Percentiles rank a stretch among this genome's conserved stretches.
phyloP scores from a whole-genome alignment of 2,888 invertebrate species.

The Diarsia dahlii region DNA sequence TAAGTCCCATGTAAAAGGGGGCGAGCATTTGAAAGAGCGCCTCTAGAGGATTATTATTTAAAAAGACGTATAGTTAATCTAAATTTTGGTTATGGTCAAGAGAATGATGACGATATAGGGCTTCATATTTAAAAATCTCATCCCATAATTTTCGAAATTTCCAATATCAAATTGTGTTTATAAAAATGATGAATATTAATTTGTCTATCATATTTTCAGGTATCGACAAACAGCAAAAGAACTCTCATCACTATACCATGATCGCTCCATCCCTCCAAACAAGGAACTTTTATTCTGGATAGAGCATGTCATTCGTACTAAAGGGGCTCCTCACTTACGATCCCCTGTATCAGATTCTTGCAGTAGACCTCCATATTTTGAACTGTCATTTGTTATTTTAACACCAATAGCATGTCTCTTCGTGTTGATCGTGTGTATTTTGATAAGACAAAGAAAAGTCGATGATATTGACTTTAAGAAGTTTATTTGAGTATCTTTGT shows the following conservation, averaged over 20 bases:
- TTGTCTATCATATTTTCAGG: neutral
- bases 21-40: too few species aligned
- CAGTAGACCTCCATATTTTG: neutral
- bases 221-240: neutral
- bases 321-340: constrained; percentile 7
- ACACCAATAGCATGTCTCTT: neutral
- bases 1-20: too few species aligned
- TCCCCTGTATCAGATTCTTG: neutral
- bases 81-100: neutral
- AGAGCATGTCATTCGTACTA: neutral
- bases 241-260: neutral
- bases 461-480: neutral
- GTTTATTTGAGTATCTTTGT: neutral
- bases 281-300: constrained; percentile 18
- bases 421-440: neutral
- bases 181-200: neutral
- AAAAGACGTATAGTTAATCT: neutral
- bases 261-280: neutral
- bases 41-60: neutral
- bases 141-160: neutral
- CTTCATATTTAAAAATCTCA: neutral
- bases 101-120: neutral
- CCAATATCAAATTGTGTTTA: neutral
- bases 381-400: constrained; percentile 16
- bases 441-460: neutral